Conservation (phyloP, 2,113 vertebrate species). For the Ailurus styani region DNA sequence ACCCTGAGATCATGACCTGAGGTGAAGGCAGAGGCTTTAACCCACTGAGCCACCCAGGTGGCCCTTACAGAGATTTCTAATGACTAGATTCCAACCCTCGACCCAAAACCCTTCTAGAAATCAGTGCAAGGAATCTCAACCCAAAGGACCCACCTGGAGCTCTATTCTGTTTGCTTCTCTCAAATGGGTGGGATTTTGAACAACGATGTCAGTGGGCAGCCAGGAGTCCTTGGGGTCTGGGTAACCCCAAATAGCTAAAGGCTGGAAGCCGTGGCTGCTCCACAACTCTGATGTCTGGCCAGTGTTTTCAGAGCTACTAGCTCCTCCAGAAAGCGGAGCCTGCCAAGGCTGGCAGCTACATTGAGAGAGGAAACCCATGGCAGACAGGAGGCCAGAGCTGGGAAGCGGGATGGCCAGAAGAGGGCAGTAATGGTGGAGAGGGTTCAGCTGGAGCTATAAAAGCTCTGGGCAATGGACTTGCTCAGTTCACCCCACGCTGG, state of each 20-base stretch:
- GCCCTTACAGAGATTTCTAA: neutral
- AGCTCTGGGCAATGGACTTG: neutral
- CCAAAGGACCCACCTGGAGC: neutral
- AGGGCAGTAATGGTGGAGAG: neutral
- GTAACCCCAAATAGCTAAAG: neutral
- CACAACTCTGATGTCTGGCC: neutral
- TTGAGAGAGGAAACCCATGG: neutral
- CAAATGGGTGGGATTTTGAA: neutral
- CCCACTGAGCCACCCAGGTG: no score
- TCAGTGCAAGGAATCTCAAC: neutral
- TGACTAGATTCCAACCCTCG: neutral
- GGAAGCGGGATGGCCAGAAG: neutral
- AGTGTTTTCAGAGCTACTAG: neutral
- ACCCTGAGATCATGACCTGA: no score
- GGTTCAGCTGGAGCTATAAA: no score
- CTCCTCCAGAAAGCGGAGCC: neutral
- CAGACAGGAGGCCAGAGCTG: neutral
- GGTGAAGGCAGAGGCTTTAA: no score
- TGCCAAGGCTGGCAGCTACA: neutral
- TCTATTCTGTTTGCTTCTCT: neutral
- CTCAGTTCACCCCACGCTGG: neutral
- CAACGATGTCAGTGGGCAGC: neutral
- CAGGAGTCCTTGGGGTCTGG: neutral
- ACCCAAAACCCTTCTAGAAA: neutral
- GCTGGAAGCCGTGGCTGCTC: neutral